phyloP scores from a whole-genome alignment of 2,888 invertebrate species.

The Stenchaetothrips biformis region DNA sequence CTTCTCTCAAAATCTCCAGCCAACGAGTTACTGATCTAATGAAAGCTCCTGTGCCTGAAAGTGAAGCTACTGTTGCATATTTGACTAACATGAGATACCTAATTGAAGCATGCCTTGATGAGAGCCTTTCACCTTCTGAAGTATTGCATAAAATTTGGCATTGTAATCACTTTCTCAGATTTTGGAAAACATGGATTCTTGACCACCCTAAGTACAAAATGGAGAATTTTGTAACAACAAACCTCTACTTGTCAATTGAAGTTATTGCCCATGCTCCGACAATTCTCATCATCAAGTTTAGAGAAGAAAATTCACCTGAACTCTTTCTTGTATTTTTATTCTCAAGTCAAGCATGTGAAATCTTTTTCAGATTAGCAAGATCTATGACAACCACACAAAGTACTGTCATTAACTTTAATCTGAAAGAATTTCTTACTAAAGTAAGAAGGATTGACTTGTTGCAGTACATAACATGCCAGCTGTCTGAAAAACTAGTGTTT shows the following conservation, averaged over 20 bases:
- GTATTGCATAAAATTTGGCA: background rate
- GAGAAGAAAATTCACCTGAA: background rate
- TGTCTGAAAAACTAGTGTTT: background rate
- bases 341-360: background rate
- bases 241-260: background rate
- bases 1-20: conserved; percentile 35
- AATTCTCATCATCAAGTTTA: background rate
- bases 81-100: background rate
- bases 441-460: background rate
- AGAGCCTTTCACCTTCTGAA: background rate
- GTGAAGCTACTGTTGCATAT: background rate
- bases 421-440: background rate
- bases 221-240: background rate
- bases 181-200: background rate
- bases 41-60: background rate
- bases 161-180: background rate
- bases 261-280: background rate
- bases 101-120: background rate
- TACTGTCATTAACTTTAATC: background rate
- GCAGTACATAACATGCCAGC: background rate
- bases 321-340: background rate
- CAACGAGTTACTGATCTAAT: conserved; percentile 31
- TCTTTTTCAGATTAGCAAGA: background rate
- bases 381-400: background rate
- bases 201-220: background rate